These are phyloP conservation scores for Planococcus citri DNA, from an alignment of 1,140 invertebrate species.

Conservation along the genomic window DNA sequence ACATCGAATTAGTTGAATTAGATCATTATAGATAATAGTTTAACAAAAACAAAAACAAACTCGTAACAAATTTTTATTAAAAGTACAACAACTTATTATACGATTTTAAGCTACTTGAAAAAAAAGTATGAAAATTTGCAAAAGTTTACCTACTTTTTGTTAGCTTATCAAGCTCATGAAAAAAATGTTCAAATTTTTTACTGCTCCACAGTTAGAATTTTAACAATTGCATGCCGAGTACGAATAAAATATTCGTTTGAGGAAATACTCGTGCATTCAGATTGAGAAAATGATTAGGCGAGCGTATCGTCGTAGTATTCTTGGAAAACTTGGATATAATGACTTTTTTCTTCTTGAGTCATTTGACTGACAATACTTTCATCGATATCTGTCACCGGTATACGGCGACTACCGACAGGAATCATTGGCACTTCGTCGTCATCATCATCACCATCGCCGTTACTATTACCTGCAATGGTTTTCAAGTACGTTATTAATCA, in stretches of 20 bases:
- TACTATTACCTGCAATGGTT: neutral
- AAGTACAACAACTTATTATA: neutral
- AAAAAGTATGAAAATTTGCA: neutral
- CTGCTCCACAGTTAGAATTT: neutral
- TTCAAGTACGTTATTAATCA: too few relatives aligned
- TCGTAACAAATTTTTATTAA: neutral
- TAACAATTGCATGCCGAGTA: too few relatives aligned
- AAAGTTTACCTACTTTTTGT: neutral
- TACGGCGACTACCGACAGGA: slow-evolving; percentile 59
- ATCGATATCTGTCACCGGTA: slow-evolving; percentile 66
- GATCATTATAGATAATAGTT: neutral
- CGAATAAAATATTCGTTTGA: too few relatives aligned
- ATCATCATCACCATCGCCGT: slow-evolving; percentile 59
- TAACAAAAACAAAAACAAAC: neutral
- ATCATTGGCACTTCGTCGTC: slow-evolving; percentile 75
- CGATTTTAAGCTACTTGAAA: neutral
- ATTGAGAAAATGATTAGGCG: slow-evolving; percentile 41
- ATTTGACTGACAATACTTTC: slow-evolving; percentile 78
- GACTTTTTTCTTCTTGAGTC: slow-evolving; percentile 83
- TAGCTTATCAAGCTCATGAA: too few relatives aligned
- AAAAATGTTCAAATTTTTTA: too few relatives aligned
- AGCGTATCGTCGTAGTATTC: slow-evolving; percentile 78
- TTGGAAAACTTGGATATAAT: slow-evolving; percentile 86
- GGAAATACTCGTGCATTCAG: neutral
- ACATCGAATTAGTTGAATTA: neutral